These are phyloP conservation scores for Ochlodes sylvanus DNA, from an alignment of 2,888 invertebrate genomes.

Conservation along the genomic window DNA sequence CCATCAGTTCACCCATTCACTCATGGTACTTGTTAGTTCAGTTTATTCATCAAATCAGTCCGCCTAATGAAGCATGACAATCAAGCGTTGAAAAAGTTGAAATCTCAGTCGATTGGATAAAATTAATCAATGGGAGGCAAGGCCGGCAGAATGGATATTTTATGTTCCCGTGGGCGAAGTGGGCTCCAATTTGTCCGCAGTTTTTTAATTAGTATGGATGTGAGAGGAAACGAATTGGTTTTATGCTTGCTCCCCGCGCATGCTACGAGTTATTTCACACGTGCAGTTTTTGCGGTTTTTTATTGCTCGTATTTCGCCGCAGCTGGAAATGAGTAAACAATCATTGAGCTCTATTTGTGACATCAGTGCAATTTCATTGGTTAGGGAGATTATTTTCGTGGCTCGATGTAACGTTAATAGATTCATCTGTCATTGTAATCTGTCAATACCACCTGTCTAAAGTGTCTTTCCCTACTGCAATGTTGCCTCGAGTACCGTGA, in stretches of 20 bases:
- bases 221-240: constrained; percentile 77
- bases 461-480: no score
- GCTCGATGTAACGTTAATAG: background rate
- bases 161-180: constrained; percentile 80
- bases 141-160: constrained; percentile 79
- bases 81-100: constrained; percentile 71
- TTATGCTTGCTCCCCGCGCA: constrained; percentile 59
- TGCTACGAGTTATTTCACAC: constrained; percentile 40
- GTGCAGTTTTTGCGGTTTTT: constrained; percentile 32
- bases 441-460: no score
- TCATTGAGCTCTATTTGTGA: constrained; percentile 8
- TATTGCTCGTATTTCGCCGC: constrained; percentile 17
- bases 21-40: constrained; percentile 38
- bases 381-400: no score
- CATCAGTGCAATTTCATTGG: background rate
- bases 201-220: constrained; percentile 82
- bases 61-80: constrained; percentile 72
- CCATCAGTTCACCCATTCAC: constrained; percentile 36
- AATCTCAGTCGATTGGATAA: constrained; percentile 76
- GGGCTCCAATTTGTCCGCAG: constrained; percentile 81
- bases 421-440: background rate
- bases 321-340: constrained; percentile 25
- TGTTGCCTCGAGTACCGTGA: no score
- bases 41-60: constrained; percentile 51
- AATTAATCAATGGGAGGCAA: constrained; percentile 76